phyloP scores from a whole-genome alignment of 2,888 invertebrate species.

The Dicyrtomina minuta region DNA sequence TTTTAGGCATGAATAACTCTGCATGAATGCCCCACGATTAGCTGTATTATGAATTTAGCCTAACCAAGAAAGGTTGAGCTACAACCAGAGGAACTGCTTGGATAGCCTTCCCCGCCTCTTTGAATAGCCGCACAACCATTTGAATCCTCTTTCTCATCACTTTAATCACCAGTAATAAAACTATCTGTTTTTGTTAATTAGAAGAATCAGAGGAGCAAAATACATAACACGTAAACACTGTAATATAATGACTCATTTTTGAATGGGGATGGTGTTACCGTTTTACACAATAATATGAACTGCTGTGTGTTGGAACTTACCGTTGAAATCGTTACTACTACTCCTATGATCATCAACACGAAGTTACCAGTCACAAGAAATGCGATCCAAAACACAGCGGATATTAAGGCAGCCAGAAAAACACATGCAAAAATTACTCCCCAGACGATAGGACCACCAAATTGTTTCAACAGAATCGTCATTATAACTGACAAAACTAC shows the following conservation, averaged over 20 bases:
- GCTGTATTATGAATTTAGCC: too few species aligned
- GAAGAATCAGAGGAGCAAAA: too few species aligned
- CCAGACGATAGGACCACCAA: constrained; percentile 67
- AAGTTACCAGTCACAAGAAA: neutral
- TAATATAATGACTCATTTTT: neutral
- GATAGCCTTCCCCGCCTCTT: constrained; percentile 68
- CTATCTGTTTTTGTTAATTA: too few species aligned
- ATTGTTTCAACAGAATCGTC: constrained; percentile 61
- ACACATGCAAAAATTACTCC: constrained; percentile 62
- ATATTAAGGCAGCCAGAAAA: constrained; percentile 61
- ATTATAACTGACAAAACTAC: constrained; percentile 62
- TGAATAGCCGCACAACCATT: constrained; percentile 66
- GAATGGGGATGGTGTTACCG: too few species aligned
- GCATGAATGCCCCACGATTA: too few species aligned
- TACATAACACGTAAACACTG: too few species aligned
- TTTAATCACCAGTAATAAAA: constrained; percentile 62
- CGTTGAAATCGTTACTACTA: too few species aligned
- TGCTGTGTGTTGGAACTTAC: too few species aligned
- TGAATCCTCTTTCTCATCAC: constrained; percentile 66
- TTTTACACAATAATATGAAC: too few species aligned
- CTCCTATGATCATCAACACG: neutral
- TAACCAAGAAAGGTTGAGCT: constrained; percentile 66
- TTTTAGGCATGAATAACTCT: too few species aligned
- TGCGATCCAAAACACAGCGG: constrained; percentile 63
- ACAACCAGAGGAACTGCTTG: constrained; percentile 65